These are phyloP conservation scores for Argyrosomus japonicus DNA, from an alignment of 2,113 vertebrate species.

Conservation along the genomic window DNA sequence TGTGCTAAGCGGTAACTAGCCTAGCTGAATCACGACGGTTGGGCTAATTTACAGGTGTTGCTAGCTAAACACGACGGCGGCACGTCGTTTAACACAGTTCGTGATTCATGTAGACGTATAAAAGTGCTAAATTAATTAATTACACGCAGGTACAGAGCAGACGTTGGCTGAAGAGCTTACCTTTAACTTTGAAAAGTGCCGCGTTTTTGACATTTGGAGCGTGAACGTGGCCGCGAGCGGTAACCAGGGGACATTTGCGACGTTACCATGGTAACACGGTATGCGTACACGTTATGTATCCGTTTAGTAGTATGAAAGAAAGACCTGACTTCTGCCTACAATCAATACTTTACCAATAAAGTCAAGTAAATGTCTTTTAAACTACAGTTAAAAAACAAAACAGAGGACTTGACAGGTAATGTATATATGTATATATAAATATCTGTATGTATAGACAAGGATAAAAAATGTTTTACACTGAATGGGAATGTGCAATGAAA, in stretches of 20 bases:
- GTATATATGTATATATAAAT: no score
- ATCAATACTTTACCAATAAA: no score
- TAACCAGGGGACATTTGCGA: neutral
- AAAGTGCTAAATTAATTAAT: neutral
- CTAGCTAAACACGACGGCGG: neutral
- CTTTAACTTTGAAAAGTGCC: constrained; percentile 26
- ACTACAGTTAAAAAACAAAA: no score
- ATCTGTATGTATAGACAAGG: no score
- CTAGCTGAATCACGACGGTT: neutral
- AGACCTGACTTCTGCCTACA: no score
- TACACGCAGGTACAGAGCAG: accelerated
- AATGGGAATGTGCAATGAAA: no score
- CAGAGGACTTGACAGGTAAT: no score
- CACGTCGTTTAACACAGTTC: neutral
- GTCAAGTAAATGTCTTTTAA: no score
- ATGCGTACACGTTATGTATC: no score
- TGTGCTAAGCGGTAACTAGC: neutral
- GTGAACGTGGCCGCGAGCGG: neutral
- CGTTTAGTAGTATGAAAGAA: no score
- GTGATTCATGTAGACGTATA: neutral
- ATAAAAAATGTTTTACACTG: no score
- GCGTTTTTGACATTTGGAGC: constrained; percentile 30
- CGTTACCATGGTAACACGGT: no score
- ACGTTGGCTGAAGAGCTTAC: neutral
- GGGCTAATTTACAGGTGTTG: neutral